Percentiles rank a stretch among this genome's conserved stretches.
Evolutionary conservation across 2,888 invertebrate species (phyloP).

Genomic region (Nemotelus pantherinus): DNA sequence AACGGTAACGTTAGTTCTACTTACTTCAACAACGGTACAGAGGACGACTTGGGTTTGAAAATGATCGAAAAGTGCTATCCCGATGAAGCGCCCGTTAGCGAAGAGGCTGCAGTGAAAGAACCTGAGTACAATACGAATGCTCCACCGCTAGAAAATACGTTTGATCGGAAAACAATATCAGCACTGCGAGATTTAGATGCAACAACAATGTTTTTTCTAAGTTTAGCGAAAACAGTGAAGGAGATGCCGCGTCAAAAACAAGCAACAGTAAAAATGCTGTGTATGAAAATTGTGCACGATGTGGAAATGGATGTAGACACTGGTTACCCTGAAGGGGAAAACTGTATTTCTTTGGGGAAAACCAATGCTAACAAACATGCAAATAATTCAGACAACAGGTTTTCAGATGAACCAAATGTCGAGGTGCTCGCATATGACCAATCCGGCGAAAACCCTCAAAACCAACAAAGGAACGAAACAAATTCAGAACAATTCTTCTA

Average conservation of each 20-base stretch:
- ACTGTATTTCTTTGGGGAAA: slow-evolving; percentile 6
- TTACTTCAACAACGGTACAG: slow-evolving; percentile 60
- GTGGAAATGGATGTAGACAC: slow-evolving; percentile 63
- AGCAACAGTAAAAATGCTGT: slow-evolving; percentile 63
- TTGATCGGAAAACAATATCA: slow-evolving; percentile 25
- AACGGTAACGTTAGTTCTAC: slow-evolving; percentile 53
- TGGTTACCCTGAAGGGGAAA: slow-evolving; percentile 38
- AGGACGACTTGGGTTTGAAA: slow-evolving; percentile 46
- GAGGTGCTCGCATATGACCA: not conserved
- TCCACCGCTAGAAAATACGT: slow-evolving; percentile 15
- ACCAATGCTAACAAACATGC: not conserved
- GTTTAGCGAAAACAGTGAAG: slow-evolving; percentile 61
- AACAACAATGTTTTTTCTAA: slow-evolving; percentile 62
- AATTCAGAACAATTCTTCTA: slow-evolving; percentile 63
- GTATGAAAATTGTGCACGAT: slow-evolving; percentile 64
- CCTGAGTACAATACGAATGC: slow-evolving; percentile 10
- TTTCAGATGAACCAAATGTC: not conserved
- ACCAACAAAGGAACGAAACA: slow-evolving; percentile 45
- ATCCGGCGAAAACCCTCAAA: not conserved
- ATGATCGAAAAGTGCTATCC: slow-evolving; percentile 47
- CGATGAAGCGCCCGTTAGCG: slow-evolving; percentile 31
- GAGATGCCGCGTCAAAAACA: slow-evolving; percentile 63
- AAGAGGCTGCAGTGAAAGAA: not conserved
- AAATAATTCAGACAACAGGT: not conserved
- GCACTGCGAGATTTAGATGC: slow-evolving; percentile 59